phyloP scores from a whole-genome alignment of 1,140 invertebrate genomes.

The Bombus pascuorum region DNA sequence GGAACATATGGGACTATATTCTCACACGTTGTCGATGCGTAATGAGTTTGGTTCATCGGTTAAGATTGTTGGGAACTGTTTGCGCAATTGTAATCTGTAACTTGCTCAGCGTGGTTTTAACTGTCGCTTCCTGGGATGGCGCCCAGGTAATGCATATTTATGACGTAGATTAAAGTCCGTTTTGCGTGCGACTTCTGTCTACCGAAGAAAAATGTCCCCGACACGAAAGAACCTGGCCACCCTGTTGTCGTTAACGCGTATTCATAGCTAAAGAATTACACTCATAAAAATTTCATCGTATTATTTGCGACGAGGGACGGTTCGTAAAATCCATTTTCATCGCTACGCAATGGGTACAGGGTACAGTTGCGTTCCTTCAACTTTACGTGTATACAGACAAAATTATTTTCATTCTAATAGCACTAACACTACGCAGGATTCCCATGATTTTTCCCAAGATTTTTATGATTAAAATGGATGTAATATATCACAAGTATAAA shows the following conservation, averaged over 20 bases:
- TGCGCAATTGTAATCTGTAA: conserved; percentile 27
- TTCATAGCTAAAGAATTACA: conserved; percentile 8
- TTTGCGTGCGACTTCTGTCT: conserved; percentile 38
- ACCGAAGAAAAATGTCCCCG: conserved; percentile 32
- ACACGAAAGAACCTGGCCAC: conserved; percentile 8
- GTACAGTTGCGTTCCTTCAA: not conserved
- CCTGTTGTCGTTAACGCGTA: conserved; percentile 19
- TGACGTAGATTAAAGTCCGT: conserved; percentile 36
- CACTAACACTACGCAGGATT: too few relatives aligned
- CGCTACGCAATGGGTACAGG: not conserved
- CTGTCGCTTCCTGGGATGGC: conserved; percentile 6
- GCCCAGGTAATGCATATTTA: conserved; percentile 46
- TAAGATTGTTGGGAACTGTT: not conserved
- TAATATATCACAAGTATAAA: too few relatives aligned
- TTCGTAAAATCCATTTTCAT: not conserved
- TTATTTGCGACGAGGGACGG: not conserved
- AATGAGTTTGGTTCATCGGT: not conserved
- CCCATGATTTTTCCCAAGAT: too few relatives aligned
- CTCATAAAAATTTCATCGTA: conserved; percentile 11
- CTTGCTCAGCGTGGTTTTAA: conserved; percentile 21
- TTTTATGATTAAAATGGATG: too few relatives aligned
- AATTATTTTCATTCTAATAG: not conserved
- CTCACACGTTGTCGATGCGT: not conserved
- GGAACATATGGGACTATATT: not conserved
- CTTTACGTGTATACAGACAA: not conserved